Evolutionary conservation across 1,140 invertebrate genomes (phyloP), one percentile per base, ranked within the genome.

Genomic region (Pararge aegeria): DNA sequence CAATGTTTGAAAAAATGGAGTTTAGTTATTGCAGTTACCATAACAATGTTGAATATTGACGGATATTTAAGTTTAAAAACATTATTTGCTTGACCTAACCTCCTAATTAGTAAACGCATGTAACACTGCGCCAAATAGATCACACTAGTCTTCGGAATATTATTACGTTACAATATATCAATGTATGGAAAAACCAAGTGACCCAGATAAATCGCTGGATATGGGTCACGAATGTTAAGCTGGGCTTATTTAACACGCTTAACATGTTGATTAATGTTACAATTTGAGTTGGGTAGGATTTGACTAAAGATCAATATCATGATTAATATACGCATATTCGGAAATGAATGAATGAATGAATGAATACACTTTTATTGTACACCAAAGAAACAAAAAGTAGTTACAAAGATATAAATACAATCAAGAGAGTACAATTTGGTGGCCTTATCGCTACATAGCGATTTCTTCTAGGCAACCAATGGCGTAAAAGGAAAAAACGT

Each of bases 151-250:
- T 15, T 16, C 13, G 38, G 18, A 42, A n/a, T n/a, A n/a, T n/a
- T 15, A 42, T 16, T 42, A 42, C 5, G 5, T 0, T 16, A 42
- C 16, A 6, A 18, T 42, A 42, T 42, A 42, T 15, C 13, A 42
- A 15, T 5, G 38, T 6, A 42, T 16, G 13, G 15, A 16, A 42
- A 60, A 60, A 53, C 57, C 57, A 53, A 60, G 42, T 60, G 57
- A 60, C 57, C 57, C 29, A 50, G 40, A 60, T 53, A 42, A 42
- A 42, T 34, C 57, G 27, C 50, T 51, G 56, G 50, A 53, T 50
- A 40, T 42, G 50, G 57, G 57, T 50, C 57, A 60, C 50, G 57
- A 60, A 37, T 50, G 57, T 46, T 52, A 27, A 60, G 57, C 50
- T 60, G 16, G 13, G 13, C 24, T 15, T 52, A 52, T 20, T 16